Percentiles rank a stretch among this genome's conserved stretches.
Evolutionary conservation across 92 coral and sea anemone species (phyloP).

Genomic region (Porites cylindrica): DNA sequence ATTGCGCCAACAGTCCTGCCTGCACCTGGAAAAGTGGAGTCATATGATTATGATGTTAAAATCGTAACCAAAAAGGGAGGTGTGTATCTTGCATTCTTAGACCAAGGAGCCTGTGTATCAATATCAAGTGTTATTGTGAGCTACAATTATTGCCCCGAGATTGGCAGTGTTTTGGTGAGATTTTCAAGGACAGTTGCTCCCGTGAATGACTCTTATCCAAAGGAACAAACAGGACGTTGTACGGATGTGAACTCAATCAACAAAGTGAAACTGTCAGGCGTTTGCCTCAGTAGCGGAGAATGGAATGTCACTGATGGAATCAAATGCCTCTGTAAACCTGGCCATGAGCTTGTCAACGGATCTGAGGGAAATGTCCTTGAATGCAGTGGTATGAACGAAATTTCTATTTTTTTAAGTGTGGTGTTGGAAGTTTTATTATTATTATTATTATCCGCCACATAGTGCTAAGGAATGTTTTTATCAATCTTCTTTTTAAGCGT

Average conservation of each 20-base stretch:
- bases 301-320: conserved; percentile 3
- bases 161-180: conserved; percentile 34
- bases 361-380: background rate
- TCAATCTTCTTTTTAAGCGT: conserved; percentile 30
- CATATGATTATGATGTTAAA: conserved; percentile 30
- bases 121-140: conserved; percentile 50
- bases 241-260: background rate
- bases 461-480: too few species aligned
- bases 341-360: conserved; percentile 13
- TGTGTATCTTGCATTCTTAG: conserved; percentile 70
- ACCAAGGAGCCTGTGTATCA: conserved; percentile 75
- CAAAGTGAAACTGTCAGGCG: background rate
- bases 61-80: conserved; percentile 47
- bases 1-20: conserved; percentile 34
- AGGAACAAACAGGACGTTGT: conserved; percentile 29
- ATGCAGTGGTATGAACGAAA: conserved; percentile 1
- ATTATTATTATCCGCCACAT: too few species aligned
- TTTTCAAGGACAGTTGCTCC: conserved; percentile 75
- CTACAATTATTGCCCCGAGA: conserved; percentile 66
- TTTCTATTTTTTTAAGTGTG: too few species aligned
- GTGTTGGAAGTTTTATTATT: too few species aligned
- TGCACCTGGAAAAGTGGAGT: background rate
- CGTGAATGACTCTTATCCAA: conserved; percentile 18
- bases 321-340: background rate
- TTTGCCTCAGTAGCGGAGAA: conserved; percentile 12